Conservation (phyloP, 2,888 invertebrate genomes). For the Tenthredo amoena region DNA sequence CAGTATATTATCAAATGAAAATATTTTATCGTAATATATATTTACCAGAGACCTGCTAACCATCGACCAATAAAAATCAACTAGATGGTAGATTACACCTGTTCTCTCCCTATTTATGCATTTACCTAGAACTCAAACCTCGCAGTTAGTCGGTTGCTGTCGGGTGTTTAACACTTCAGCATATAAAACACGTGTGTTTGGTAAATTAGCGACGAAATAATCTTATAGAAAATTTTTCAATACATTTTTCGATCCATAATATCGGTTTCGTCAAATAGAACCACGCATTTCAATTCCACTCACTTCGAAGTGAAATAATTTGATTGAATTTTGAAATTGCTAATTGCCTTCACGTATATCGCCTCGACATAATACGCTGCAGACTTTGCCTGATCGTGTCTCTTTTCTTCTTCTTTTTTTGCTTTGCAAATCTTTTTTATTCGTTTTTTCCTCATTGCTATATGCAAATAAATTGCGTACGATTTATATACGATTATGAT, state of each 20-base stretch:
- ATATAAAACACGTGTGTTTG: neutral
- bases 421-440: neutral
- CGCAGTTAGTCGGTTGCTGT: conserved; percentile 39
- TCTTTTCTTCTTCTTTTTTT: neutral
- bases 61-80: conserved; percentile 20
- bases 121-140: neutral
- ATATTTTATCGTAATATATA: conserved; percentile 8
- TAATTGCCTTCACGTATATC: neutral
- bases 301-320: neutral
- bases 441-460: neutral
- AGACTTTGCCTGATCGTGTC: neutral
- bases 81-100: neutral
- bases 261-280: no score
- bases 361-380: neutral
- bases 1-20: conserved; percentile 5
- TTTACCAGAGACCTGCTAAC: neutral
- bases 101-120: neutral
- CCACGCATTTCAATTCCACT: no score
- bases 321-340: neutral
- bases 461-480: neutral
- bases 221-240: neutral
- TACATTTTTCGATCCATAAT: neutral
- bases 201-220: conserved; percentile 20
- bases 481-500: neutral
- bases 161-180: neutral